Evolutionary conservation across 2,113 vertebrate species (phyloP).

Genomic region (Baryphthengus martii): DNA sequence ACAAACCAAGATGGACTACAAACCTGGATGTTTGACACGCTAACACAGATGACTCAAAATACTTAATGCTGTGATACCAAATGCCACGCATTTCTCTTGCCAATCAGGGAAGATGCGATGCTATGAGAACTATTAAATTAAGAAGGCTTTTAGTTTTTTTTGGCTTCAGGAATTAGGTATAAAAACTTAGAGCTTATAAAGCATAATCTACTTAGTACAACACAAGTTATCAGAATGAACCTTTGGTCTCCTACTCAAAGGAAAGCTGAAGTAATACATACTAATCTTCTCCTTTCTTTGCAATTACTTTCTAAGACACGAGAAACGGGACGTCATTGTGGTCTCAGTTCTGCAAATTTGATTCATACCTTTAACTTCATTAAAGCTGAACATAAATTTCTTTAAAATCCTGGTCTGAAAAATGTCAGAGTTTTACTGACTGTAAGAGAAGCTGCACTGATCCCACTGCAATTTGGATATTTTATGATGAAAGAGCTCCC

Average conservation of each 20-base stretch:
- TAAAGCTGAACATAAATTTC: background rate
- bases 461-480: background rate
- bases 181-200: constrained; percentile 15
- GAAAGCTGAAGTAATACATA: constrained; percentile 15
- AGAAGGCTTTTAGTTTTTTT: constrained; percentile 11
- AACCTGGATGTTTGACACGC: constrained; percentile 20
- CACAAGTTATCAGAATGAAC: constrained; percentile 1
- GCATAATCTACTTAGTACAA: constrained; percentile 6
- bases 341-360: background rate
- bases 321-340: background rate
- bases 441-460: background rate
- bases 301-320: background rate
- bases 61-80: constrained; percentile 54
- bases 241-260: background rate
- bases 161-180: background rate
- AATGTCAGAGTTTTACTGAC: background rate
- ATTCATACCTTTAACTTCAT: background rate
- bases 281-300: constrained; percentile 5
- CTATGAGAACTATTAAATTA: background rate
- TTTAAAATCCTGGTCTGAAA: background rate
- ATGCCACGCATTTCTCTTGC: constrained; percentile 25
- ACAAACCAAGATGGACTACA: background rate
- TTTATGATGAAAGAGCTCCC: background rate
- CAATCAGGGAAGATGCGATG: background rate
- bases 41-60: constrained; percentile 49